Percentiles rank a stretch among this genome's conserved stretches.
These are phyloP conservation scores for Azorinus chamasolen DNA, from an alignment of 2,888 invertebrate genomes.

Conservation along the genomic window DNA sequence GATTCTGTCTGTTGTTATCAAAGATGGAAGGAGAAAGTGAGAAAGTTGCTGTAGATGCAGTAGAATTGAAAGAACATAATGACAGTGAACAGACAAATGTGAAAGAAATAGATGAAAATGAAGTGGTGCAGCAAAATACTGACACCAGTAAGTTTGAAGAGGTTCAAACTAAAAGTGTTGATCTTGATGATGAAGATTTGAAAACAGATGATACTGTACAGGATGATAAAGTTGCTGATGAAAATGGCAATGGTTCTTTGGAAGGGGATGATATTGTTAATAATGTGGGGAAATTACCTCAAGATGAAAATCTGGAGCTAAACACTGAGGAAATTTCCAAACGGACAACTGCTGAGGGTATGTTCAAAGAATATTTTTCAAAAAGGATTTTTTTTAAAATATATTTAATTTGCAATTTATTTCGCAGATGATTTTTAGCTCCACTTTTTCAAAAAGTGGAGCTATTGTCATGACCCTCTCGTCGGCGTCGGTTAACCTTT, in stretches of 20 bases:
- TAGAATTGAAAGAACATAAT: neutral
- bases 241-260: neutral
- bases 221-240: neutral
- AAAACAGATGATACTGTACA: conserved; percentile 1
- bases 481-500: too few species aligned
- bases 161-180: conserved; percentile 1
- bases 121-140: neutral
- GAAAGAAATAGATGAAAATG: too few species aligned
- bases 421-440: too few species aligned
- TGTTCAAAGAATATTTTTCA: too few species aligned
- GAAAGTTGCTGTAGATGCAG: too few species aligned
- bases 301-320: neutral
- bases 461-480: too few species aligned
- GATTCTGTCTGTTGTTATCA: too few species aligned
- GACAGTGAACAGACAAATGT: neutral
- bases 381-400: too few species aligned
- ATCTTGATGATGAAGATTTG: neutral
- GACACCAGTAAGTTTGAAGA: conserved; percentile 3
- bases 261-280: conserved; percentile 4
- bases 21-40: too few species aligned
- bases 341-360: too few species aligned
- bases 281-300: conserved; percentile 1
- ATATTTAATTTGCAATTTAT: too few species aligned
- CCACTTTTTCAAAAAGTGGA: too few species aligned
- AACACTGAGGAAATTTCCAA: neutral